Conservation (phyloP, 1,140 invertebrate genomes). For the Formica selysi region DNA sequence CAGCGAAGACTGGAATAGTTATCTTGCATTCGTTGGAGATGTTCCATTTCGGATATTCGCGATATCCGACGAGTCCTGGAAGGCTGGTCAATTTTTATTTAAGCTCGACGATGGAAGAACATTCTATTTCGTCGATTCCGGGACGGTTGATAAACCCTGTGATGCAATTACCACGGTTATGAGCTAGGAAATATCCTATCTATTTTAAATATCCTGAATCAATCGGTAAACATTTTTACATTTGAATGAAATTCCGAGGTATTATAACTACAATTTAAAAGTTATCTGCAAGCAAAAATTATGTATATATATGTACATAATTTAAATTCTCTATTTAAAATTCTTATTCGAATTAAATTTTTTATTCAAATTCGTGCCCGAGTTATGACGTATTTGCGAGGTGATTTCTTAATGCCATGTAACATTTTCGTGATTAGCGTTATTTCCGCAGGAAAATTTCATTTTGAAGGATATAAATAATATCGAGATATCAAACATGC, state of each 20-base stretch:
- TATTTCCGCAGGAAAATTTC: background rate
- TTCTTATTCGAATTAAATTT: too few species aligned
- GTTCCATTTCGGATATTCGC: constrained; percentile 41
- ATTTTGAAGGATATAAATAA: constrained; percentile 23
- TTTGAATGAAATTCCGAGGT: background rate
- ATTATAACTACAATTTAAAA: background rate
- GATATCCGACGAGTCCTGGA: background rate
- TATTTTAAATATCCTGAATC: background rate
- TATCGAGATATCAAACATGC: background rate
- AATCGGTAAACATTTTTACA: background rate
- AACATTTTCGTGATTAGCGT: background rate
- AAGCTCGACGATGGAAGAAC: background rate
- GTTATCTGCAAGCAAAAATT: background rate
- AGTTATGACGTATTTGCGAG: background rate
- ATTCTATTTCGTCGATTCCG: background rate
- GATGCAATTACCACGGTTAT: background rate
- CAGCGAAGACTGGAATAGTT: background rate
- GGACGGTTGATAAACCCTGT: background rate
- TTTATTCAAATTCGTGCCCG: background rate
- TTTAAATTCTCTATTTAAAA: too few species aligned
- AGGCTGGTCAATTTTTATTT: background rate
- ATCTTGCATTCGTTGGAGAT: background rate
- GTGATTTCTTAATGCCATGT: background rate
- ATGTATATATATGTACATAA: background rate
- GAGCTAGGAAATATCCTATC: background rate